Conservation (phyloP, 2,888 invertebrate genomes). For the Tiphia femorata region DNA sequence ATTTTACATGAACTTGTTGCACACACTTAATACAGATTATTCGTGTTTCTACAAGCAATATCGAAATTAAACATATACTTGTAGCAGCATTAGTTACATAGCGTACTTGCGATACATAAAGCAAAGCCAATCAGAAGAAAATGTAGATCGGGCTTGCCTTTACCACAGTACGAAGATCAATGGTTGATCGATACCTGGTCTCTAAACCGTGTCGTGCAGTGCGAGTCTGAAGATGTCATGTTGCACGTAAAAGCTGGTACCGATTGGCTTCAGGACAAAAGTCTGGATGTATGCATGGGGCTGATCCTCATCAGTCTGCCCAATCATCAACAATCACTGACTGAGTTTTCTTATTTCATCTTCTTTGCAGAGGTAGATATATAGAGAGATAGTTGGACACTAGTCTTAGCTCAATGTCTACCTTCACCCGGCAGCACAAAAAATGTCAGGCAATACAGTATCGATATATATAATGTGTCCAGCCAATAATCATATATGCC, state of each 20-base stretch:
- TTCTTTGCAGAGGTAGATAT: constrained; percentile 51
- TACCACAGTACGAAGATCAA: constrained; percentile 58
- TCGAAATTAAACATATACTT: no score
- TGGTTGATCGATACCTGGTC: constrained; percentile 54
- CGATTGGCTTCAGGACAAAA: constrained; percentile 92
- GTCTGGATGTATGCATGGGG: constrained; percentile 94
- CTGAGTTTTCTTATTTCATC: constrained; percentile 57
- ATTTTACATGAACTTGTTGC: neutral
- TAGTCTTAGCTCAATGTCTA: constrained; percentile 50
- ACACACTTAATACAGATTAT: no score
- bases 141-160: constrained; percentile 52
- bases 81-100: constrained; percentile 38
- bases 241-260: constrained; percentile 91
- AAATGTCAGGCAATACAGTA: constrained; percentile 50
- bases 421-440: constrained; percentile 52
- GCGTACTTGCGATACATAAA: constrained; percentile 30
- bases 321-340: constrained; percentile 68
- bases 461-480: constrained; percentile 34
- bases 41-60: neutral
- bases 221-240: constrained; percentile 96
- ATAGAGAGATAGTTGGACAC: constrained; percentile 55
- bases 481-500: constrained; percentile 36
- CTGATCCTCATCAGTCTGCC: constrained; percentile 94
- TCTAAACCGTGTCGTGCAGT: constrained; percentile 83
- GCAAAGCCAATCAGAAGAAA: constrained; percentile 33